Base-by-base conservation (phyloP, 2,797 vertebrate genomes). In the Danionella dracula region DNA sequence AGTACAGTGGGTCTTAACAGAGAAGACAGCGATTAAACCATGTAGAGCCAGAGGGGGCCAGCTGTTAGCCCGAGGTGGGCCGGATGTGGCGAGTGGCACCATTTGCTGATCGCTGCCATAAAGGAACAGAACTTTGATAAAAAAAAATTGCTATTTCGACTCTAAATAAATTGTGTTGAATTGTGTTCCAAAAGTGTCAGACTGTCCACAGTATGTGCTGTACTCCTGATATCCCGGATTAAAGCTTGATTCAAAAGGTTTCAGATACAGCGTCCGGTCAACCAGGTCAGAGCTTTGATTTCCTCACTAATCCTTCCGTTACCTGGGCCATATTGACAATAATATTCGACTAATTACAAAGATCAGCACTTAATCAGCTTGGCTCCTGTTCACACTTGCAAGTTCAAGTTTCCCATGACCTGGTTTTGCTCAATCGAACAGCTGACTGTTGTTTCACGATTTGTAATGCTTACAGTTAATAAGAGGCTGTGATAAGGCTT, bases 311-410 rank as follows among this genome's bases (percentile, higher is more conserved):
- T 35, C 42, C 31, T 35, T 60, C n/a, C 32, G 29, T 42, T 31
- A 57, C 41, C 27, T 29, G 37, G 13, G 11, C n/a, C 4, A 41
- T 15, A 32, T 44, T 35, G 29, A 8, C 15, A 11, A 35, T 46
- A 31, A 32, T 44, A 23, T 46, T 35, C 44, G 1, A 60, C 34
- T 23, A 60, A 17, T 60, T 23, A 46, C 57, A 56, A 7, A 12
- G n/a, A 56, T 56, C 27, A 56, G 20, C 20, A 1, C 13, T 41
- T 56, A 56, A 56, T 41, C 54, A 3, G 37, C 54, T 56, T 56
- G 16, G 15, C 9, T n/a, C 12, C 19, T 42, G 15, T 51, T 20
- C 7, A 40, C n/a, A 11, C 13, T 27, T 1, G 4, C 51, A 15
- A 13, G 16, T 11, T 11, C 4, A 8, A 23, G 19, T 13, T 17